Percentiles rank a stretch among this genome's conserved stretches.
Conservation (phyloP, 2,113 vertebrate species). For the Sinosuthora webbiana region DNA sequence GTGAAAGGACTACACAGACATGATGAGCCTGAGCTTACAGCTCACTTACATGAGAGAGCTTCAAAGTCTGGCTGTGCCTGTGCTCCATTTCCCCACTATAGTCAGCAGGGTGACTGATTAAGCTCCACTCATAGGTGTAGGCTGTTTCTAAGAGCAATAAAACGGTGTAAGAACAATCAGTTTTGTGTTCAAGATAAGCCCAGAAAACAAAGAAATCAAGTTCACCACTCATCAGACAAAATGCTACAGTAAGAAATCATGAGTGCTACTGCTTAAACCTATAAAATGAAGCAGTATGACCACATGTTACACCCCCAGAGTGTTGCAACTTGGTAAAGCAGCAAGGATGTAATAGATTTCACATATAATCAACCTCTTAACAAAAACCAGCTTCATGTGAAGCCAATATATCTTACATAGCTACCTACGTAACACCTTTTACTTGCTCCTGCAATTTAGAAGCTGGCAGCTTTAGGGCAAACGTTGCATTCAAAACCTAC, state of each 20-base stretch:
- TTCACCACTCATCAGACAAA: background rate
- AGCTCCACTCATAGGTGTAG: slow-evolving; percentile 79
- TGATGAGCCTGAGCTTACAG: background rate
- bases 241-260: background rate
- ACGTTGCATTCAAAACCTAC: background rate
- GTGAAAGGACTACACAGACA: background rate
- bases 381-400: background rate
- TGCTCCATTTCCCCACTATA: slow-evolving; percentile 74
- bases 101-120: slow-evolving; percentile 72
- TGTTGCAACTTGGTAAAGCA: background rate
- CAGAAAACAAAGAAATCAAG: background rate
- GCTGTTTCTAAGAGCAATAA: slow-evolving; percentile 62
- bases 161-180: background rate
- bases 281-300: background rate
- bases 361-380: background rate
- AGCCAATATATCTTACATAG: background rate
- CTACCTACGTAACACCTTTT: background rate
- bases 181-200: background rate
- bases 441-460: background rate
- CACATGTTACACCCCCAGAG: background rate
- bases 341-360: background rate
- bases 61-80: slow-evolving; percentile 64
- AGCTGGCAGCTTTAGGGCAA: background rate
- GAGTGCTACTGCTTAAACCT: background rate
- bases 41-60: slow-evolving; percentile 74